Conservation (phyloP, 2,888 invertebrate genomes). For the Hololepta plana region DNA sequence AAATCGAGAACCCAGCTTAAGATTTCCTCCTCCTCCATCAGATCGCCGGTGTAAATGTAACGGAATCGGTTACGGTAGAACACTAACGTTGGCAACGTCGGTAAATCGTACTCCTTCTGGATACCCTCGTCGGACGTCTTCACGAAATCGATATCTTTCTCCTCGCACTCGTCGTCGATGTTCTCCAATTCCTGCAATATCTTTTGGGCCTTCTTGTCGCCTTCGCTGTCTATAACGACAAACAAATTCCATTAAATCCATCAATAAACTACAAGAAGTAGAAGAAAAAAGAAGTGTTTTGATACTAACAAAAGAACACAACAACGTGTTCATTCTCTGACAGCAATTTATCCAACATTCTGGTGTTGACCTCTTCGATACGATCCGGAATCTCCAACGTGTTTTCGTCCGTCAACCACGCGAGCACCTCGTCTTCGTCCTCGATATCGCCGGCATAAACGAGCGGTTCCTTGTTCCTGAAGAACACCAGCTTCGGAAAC, state of each 20-base stretch:
- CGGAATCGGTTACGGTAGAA: constrained; percentile 80
- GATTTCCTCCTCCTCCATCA: constrained; percentile 83
- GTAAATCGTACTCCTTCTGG: constrained; percentile 72
- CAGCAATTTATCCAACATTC: constrained; percentile 79
- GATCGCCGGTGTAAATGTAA: constrained; percentile 72
- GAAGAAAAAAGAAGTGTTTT: neutral
- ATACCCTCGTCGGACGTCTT: constrained; percentile 81
- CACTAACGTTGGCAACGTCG: constrained; percentile 62
- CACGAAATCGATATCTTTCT: constrained; percentile 78
- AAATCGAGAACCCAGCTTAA: constrained; percentile 78
- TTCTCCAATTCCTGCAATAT: constrained; percentile 79
- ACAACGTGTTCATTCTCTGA: constrained; percentile 77
- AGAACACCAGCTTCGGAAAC: constrained; percentile 76
- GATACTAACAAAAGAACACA: constrained; percentile 76
- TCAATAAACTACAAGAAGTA: neutral
- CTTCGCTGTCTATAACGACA: constrained; percentile 54
- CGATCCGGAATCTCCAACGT: constrained; percentile 81
- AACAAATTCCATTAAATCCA: constrained; percentile 1
- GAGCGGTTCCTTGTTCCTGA: constrained; percentile 79
- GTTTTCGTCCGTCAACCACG: constrained; percentile 82
- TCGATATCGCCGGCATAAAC: constrained; percentile 67
- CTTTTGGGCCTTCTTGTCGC: constrained; percentile 75
- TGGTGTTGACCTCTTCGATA: constrained; percentile 81
- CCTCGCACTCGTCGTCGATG: constrained; percentile 85
- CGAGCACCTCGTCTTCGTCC: constrained; percentile 79